These are phyloP conservation scores for Pegea sp. DNA, from an alignment of 23 tunicate genomes.

Conservation along the genomic window DNA sequence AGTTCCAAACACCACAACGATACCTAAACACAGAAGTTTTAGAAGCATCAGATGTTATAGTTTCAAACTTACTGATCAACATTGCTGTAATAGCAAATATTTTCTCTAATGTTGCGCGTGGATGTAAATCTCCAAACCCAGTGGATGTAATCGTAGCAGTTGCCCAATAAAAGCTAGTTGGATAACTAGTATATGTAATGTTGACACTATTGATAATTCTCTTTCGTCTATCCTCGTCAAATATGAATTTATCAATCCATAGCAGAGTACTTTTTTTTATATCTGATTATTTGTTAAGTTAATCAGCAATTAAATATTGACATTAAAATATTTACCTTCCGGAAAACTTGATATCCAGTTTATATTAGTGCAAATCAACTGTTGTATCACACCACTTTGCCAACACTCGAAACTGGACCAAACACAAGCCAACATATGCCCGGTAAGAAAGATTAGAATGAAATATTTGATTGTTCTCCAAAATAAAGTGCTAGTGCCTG, in stretches of 20 bases:
- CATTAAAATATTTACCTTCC: no score
- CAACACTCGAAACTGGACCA: slow-evolving; percentile 67
- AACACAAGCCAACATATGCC: slow-evolving; percentile 73
- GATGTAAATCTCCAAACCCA: slow-evolving; percentile 79
- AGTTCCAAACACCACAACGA: slow-evolving; percentile 64
- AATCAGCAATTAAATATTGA: no score
- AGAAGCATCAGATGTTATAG: background rate
- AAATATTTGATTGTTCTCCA: slow-evolving; percentile 43
- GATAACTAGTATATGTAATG: slow-evolving; percentile 38
- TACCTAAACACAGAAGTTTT: slow-evolving; percentile 10
- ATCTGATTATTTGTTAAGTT: no score
- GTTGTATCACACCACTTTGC: slow-evolving; percentile 9
- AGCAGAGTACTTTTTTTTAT: no score
- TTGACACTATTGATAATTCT: no score
- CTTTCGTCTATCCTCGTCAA: no score
- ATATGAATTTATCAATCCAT: no score
- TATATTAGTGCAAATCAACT: no score
- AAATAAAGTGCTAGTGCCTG: slow-evolving; percentile 58
- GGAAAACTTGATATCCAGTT: no score
- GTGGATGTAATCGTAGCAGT: slow-evolving; percentile 65
- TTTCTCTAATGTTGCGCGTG: slow-evolving; percentile 45
- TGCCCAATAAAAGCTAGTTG: slow-evolving; percentile 79
- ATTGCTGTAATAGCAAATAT: slow-evolving; percentile 16
- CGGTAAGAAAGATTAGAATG: slow-evolving; percentile 15
- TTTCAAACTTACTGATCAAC: slow-evolving; percentile 21